Percentiles rank a stretch among this genome's conserved stretches.
These are phyloP conservation scores for Myrmecophaga tridactyla DNA, from an alignment of 2,113 vertebrate genomes.

Conservation along the genomic window DNA sequence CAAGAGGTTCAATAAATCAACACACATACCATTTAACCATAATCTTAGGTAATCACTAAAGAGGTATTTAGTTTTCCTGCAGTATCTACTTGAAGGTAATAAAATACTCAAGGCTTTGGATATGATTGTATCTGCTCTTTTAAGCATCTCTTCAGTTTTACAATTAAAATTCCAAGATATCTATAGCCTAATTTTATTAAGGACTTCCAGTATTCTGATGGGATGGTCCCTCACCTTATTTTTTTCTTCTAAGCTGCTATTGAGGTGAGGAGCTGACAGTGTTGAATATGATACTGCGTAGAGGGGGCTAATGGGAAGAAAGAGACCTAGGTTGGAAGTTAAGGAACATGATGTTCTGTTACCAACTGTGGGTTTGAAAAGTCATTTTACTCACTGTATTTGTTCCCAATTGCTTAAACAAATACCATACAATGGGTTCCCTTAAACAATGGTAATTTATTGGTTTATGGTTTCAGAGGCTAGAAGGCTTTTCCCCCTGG, in stretches of 20 bases:
- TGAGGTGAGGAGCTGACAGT: not conserved
- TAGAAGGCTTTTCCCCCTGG: no score
- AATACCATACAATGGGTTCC: no score
- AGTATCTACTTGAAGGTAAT: not conserved
- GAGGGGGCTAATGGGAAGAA: not conserved
- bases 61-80: not conserved
- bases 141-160: not conserved
- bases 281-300: not conserved
- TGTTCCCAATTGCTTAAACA: no score
- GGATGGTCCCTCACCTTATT: not conserved
- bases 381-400: not conserved
- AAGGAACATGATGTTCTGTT: not conserved
- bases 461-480: no score
- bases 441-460: no score
- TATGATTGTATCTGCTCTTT: not conserved
- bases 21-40: not conserved
- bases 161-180: not conserved
- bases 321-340: not conserved
- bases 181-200: not conserved
- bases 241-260: not conserved
- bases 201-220: not conserved
- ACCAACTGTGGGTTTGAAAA: not conserved
- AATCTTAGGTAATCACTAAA: not conserved
- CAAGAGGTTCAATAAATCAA: not conserved
- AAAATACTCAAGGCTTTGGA: not conserved